Percentiles rank a stretch among this genome's conserved stretches.
Conservation (phyloP, 2,113 vertebrate species). For the Corvus cornix region DNA sequence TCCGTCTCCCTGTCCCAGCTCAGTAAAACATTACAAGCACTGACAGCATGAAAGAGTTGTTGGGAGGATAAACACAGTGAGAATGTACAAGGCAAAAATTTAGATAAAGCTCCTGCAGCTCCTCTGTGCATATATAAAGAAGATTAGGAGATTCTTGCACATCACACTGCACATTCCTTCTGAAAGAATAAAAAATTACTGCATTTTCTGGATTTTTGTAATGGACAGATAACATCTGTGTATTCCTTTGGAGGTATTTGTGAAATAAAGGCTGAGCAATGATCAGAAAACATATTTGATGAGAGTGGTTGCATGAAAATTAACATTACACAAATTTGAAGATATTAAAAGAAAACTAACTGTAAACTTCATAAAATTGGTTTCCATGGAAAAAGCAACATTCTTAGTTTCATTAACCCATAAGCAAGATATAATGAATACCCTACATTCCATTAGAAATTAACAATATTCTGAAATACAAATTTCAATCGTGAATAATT, state of each 20-base stretch:
- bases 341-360: not conserved
- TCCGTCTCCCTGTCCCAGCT: not conserved
- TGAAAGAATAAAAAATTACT: not conserved
- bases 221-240: not conserved
- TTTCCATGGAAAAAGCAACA: not conserved
- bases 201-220: not conserved
- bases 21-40: not conserved
- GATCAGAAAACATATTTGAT: not conserved
- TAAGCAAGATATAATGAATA: not conserved
- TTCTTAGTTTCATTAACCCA: not conserved
- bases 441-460: not conserved
- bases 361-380: not conserved
- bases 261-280: not conserved
- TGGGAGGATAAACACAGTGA: not conserved
- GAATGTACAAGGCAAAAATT: not conserved
- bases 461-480: not conserved
- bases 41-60: not conserved
- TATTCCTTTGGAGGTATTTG: not conserved
- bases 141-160: not conserved
- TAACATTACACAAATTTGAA: not conserved
- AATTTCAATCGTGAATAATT: not conserved
- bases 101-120: not conserved
- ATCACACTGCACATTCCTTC: fast-evolving
- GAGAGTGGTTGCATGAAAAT: not conserved
- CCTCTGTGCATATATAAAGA: not conserved